Evolutionary conservation across 2,113 vertebrate genomes (phyloP).

Genomic region (Misgurnus mizolepis): DNA sequence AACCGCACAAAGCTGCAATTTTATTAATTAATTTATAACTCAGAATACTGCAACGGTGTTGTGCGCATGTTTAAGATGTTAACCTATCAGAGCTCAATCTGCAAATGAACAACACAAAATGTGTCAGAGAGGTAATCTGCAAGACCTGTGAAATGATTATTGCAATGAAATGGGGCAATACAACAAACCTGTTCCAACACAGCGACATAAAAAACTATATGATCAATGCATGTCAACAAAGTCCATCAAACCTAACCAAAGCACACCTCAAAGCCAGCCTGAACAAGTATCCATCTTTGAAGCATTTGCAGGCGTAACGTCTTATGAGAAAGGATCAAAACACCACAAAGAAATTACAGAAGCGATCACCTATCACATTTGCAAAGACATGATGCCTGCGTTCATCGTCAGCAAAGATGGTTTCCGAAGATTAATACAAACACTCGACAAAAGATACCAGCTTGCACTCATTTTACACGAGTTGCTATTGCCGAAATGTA

Average conservation of each 20-base stretch:
- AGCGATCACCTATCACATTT: not conserved
- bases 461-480: slow-evolving; percentile 5
- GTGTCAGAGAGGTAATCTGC: too few species aligned
- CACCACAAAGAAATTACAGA: not conserved
- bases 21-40: too few species aligned
- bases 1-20: too few species aligned
- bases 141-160: too few species aligned
- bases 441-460: not conserved
- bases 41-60: too few species aligned
- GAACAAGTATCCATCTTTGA: slow-evolving; percentile 8
- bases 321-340: slow-evolving; percentile 8
- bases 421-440: slow-evolving; percentile 8
- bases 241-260: not conserved
- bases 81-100: too few species aligned
- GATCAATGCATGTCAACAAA: not conserved
- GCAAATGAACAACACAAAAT: too few species aligned
- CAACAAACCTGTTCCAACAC: not conserved
- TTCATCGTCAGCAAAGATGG: not conserved
- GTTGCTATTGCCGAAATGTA: not conserved
- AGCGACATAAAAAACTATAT: not conserved
- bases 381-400: not conserved
- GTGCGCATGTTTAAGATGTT: too few species aligned
- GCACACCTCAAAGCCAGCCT: not conserved
- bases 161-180: too few species aligned
- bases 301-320: not conserved